Percentiles rank a stretch among this genome's conserved stretches.
Conservation (phyloP, 64 coral and sea anemone genomes). For the Hydrozoanthus tunicans region DNA sequence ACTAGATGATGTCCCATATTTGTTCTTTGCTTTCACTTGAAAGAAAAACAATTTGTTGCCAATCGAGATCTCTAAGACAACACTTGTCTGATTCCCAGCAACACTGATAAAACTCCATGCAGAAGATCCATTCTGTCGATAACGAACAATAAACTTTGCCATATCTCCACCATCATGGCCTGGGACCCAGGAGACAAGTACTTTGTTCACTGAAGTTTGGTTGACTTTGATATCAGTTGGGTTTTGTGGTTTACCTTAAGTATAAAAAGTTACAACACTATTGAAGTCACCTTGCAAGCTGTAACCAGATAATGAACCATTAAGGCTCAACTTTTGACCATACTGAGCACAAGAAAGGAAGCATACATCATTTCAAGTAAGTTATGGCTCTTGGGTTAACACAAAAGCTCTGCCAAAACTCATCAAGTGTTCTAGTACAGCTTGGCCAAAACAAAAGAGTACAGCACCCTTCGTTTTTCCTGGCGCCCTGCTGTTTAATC, state of each 20-base stretch:
- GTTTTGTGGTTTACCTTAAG: conserved; percentile 59
- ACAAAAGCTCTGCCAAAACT: too few species aligned
- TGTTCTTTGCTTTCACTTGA: conserved; percentile 77
- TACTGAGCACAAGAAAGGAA: too few species aligned
- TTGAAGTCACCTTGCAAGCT: not conserved
- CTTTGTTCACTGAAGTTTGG: conserved; percentile 16
- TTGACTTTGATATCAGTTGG: conserved; percentile 59
- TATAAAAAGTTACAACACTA: not conserved
- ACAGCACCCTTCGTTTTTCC: too few species aligned
- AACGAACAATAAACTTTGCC: conserved; percentile 22
- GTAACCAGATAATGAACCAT: not conserved
- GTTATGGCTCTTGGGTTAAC: too few species aligned
- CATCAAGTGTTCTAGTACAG: too few species aligned
- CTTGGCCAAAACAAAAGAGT: too few species aligned
- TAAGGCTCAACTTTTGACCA: too few species aligned
- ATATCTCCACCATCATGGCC: conserved; percentile 53
- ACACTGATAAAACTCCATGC: conserved; percentile 51
- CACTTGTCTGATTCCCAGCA: conserved; percentile 39
- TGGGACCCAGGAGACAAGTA: conserved; percentile 65
- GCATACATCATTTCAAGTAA: too few species aligned
- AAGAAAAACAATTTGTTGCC: conserved; percentile 38
- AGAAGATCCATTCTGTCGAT: conserved; percentile 7
- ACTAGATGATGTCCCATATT: conserved; percentile 64
- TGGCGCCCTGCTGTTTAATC: too few species aligned
- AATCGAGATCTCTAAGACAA: conserved; percentile 36